Base-by-base conservation (phyloP, 2,113 vertebrate genomes). In the Tyrannus savana region DNA sequence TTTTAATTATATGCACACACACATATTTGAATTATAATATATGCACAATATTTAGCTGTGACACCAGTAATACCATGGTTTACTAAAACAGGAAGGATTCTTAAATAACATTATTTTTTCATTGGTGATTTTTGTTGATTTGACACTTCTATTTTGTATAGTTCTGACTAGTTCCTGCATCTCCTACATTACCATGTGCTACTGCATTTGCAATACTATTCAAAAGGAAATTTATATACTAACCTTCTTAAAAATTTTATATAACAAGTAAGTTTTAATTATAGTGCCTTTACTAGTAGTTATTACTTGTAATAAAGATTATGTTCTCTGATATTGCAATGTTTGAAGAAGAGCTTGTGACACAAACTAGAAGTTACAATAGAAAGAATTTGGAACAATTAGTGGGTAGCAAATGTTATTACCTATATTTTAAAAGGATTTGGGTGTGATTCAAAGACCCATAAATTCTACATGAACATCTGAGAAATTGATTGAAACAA, bases 401-500 rank as follows among this genome's bases (percentile, higher is more conserved):
- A 93, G 52, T 64, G 44, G 37, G 19, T 71, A 92, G 60, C 15
- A 75, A 96, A 94, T 80, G 44, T 53, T 87, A 87, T 84, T 93
- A 87, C 56, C 52, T 95, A 9, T 90, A 90, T 86, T 92, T 90
- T 24, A 78, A 96, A 88, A 90, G 52, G n/a, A 71, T 89, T 91
- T 94, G 87, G 76, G 79, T 73, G 42, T 59, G 76, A 86, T 90
- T 90, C 79, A 93, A 71, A 49, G 75, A 72, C 72, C 35, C 56
- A 80, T 94, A 90, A 86, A 94, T 95, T 92, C 64, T 90, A 53
- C 47, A 56, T 64, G 76, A 83, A 77, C 67, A 33, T 77, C 64
- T 84, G 60, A 96, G 88, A 92, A 95, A 93, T 75, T 75, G 93
- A 93, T 92, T 93, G 95, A 92, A 95, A 82, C 41, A 39, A 27